Base-by-base conservation (phyloP, 2,888 invertebrate species). In the Trachelus tabidus region DNA sequence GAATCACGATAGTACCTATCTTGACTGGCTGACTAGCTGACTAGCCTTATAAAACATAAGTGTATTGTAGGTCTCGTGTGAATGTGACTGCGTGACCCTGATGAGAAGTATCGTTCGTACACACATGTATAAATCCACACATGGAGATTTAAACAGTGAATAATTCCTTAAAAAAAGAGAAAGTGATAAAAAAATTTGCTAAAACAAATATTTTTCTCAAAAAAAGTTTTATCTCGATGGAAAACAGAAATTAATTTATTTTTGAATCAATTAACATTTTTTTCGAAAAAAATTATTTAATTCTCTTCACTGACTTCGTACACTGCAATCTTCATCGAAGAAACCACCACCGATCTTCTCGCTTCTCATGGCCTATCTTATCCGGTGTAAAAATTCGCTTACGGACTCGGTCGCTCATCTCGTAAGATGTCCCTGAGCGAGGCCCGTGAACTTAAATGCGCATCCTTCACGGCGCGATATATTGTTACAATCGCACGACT, bases 391-490 rank as follows among this genome's bases (percentile, higher is more conserved):
- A 90, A 89, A 89, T 90, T 88, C 87, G 90, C 90, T 89, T 89
- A 88, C 88, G 86, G 73, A 79, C 83, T 81, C 84, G 79, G 79
- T 82, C 82, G 82, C 81, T 83, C 82, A 84, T 81, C 82, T 82
- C 81, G 84, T 83, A 83, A 80, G 85, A 82, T 83, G 89, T 90
- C 91, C 91, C 90, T 91, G 91, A 91, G 85, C 86, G 86, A 85
- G 91, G 90, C 90, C 91, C 91, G 91, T 91, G 91, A 91, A 91
- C 91, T 90, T 91, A 85, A 80, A 80, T 82, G 85, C 83, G 83
- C 85, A 87, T 89, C 88, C 87, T 87, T 87, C 84, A 82, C 84
- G 77, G 75, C 82, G 85, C 82, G 82, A 88, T 87, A 89, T 91
- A 90, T 90, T 89, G 89, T 91, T 91, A 91, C 91, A 89, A 90